Evolutionary conservation across 2,888 invertebrate genomes (phyloP), one percentile per base, ranked within the genome.

Genomic region (Apodemia mormo): DNA sequence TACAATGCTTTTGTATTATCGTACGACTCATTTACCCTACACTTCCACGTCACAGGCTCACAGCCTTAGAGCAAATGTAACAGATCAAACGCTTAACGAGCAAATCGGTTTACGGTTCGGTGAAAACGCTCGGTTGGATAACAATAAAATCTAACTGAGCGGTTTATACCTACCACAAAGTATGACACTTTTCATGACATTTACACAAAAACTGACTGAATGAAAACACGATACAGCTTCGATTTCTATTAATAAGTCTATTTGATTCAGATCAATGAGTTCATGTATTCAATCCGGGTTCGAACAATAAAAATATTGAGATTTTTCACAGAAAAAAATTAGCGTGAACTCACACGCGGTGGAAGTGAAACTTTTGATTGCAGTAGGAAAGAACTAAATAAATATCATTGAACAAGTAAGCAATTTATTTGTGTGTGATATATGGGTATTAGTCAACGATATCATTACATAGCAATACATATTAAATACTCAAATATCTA

Each of bases 61-160:
- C 43, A 37, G n/a, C 45, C 68, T 12, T 66, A 30, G 49, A 43
- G 66, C 45, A 68, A 37, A 33, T 45, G 30, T 64, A 68, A 66
- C 58, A 68, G 71, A 71, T 71, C 71, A 71, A 68, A 71, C 52
- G 68, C 45, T 45, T 49, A 14, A 49, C 49, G 64, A 40, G 65
- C 64, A 10, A 40, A 52, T 65, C 29, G 45, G 30, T 58, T 68
- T 40, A 68, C 68, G 65, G 65, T 68, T 37, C 49, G 49, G 37
- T 68, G 68, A 65, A 22, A 52, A 68, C 14, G 61, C 58, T 43
- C 61, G n/a, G 64, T 37, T 30, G n/a, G n/a, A 65, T 64, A 2
- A 65, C 37, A 67, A 56, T 68, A 68, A 52, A 65, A 65, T 58
- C 1, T 52, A 68, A 65, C 54, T 30, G 64, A 66, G 43, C 65